A percentile compares a stretch with the other conserved stretches of the same genome.
Conservation (phyloP, 2,113 vertebrate species). For the Euleptes europaea region DNA sequence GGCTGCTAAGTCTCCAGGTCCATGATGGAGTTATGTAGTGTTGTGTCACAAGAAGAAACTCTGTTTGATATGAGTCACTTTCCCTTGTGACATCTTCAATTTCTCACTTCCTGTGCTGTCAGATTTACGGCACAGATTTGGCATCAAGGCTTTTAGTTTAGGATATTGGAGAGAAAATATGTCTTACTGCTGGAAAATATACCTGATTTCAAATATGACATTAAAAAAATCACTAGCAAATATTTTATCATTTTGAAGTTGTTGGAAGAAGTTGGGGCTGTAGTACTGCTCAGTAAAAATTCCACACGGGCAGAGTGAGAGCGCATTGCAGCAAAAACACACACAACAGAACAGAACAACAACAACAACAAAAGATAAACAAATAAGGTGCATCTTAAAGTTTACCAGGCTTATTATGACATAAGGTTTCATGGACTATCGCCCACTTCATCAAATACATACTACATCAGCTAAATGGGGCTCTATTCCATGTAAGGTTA, state of each 20-base stretch:
- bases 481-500: too few species aligned
- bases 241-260: neutral
- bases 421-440: too few species aligned
- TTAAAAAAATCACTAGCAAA: neutral
- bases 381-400: too few species aligned
- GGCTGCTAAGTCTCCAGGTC: neutral
- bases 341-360: too few species aligned
- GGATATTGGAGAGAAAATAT: constrained; percentile 2
- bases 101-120: neutral
- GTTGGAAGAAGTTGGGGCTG: neutral
- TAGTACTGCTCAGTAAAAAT: neutral
- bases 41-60: constrained; percentile 20
- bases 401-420: too few species aligned
- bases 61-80: constrained; percentile 12
- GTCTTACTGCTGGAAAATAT: constrained; percentile 2
- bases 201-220: neutral
- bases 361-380: too few species aligned
- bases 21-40: neutral
- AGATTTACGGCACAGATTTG: constrained; percentile 20
- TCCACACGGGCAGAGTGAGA: too few species aligned
- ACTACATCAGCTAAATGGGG: too few species aligned
- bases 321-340: too few species aligned
- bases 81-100: neutral
- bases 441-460: too few species aligned
- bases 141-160: constrained; percentile 29